Evolutionary conservation across 2,113 vertebrate species (phyloP).

Genomic region (Castor canadensis): DNA sequence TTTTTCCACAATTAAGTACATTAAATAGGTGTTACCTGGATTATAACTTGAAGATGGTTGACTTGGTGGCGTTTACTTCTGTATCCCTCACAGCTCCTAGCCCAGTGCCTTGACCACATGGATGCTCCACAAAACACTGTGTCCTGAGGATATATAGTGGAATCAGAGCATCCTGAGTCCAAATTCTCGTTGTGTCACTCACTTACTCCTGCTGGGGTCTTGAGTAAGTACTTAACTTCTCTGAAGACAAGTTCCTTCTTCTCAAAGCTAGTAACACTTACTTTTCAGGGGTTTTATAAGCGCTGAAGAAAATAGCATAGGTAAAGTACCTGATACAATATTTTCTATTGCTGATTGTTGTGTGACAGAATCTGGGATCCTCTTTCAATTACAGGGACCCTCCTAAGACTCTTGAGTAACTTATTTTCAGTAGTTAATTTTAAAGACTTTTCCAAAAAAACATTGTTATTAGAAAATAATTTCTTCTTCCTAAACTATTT

Average conservation of each 20-base stretch:
- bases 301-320: neutral
- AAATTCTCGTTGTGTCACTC: neutral
- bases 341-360: neutral
- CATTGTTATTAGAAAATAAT: slow-evolving; percentile 1
- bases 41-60: neutral
- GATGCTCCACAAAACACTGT: rapidly evolving
- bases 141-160: neutral
- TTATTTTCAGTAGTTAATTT: slow-evolving; percentile 9
- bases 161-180: neutral
- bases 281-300: neutral
- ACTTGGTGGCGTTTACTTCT: neutral
- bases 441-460: neutral
- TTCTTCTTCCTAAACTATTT: neutral
- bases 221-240: neutral
- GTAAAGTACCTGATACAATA: neutral
- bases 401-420: neutral
- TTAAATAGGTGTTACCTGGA: neutral
- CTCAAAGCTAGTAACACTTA: neutral
- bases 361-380: neutral
- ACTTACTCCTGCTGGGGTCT: neutral
- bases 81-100: neutral
- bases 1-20: neutral
- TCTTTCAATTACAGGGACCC: neutral
- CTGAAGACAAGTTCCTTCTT: neutral
- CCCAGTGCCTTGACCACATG: neutral